A percentile compares a stretch with the other conserved stretches of the same genome.
These are phyloP conservation scores for Pheosia tremula DNA, from an alignment of 2,888 invertebrate genomes.

Conservation along the genomic window DNA sequence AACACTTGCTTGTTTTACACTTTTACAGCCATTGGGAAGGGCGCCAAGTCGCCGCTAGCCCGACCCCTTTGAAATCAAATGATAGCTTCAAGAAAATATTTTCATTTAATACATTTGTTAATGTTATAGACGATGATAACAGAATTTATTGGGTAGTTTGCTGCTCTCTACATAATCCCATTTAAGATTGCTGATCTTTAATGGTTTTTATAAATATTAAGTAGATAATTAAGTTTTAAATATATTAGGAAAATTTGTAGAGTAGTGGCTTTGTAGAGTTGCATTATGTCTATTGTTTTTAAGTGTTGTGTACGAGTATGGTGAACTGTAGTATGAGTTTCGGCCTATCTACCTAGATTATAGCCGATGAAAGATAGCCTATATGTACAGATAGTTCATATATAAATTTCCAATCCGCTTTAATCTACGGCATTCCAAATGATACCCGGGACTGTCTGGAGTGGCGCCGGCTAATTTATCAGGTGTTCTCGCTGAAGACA, in stretches of 20 bases:
- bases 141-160: background rate
- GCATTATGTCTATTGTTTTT: too few relatives aligned
- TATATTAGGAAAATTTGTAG: too few relatives aligned
- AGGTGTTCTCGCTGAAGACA: conserved; percentile 34
- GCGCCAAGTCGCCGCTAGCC: conserved; percentile 35
- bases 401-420: conserved; percentile 3
- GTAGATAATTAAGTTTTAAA: too few relatives aligned
- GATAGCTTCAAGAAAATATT: conserved; percentile 27
- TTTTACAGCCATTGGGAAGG: conserved; percentile 31
- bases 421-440: conserved; percentile 5
- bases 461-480: conserved; percentile 42
- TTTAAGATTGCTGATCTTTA: background rate
- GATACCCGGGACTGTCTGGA: conserved; percentile 24
- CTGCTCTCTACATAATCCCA: background rate
- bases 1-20: conserved; percentile 33
- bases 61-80: conserved; percentile 25
- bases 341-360: too few relatives aligned
- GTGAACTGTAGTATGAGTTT: too few relatives aligned
- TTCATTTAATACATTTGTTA: conserved; percentile 8
- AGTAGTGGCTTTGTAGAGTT: too few relatives aligned
- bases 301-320: too few relatives aligned
- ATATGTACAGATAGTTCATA: background rate
- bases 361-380: background rate
- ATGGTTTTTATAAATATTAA: too few relatives aligned
- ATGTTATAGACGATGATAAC: conserved; percentile 2